Percentiles rank a stretch among this genome's conserved stretches.
Conservation (phyloP, 1,140 invertebrate genomes). For the Psilanteris sp. region DNA sequence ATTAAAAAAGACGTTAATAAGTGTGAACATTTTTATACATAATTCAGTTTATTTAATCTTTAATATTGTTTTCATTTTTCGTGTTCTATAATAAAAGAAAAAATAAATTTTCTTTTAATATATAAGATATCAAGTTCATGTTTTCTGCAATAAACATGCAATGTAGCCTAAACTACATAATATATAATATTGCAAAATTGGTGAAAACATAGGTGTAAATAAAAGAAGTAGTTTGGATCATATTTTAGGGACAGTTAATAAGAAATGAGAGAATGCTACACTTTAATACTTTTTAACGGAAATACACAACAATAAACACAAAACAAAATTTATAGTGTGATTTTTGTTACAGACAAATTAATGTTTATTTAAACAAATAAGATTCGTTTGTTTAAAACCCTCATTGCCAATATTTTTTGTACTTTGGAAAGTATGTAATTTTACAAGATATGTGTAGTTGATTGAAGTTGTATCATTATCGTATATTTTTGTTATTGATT, state of each 20-base stretch:
- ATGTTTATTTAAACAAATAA: constrained; percentile 42
- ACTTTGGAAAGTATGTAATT: constrained; percentile 52
- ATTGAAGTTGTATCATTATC: constrained; percentile 63
- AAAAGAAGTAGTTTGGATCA: constrained; percentile 62
- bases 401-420: constrained; percentile 61
- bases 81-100: constrained; percentile 12
- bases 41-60: neutral
- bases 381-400: constrained; percentile 48
- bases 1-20: constrained; percentile 14
- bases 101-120: constrained; percentile 13
- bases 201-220: constrained; percentile 64
- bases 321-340: constrained; percentile 53
- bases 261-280: constrained; percentile 56
- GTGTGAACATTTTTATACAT: constrained; percentile 24
- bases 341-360: constrained; percentile 53
- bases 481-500: constrained; percentile 66
- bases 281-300: constrained; percentile 63
- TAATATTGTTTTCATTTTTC: constrained; percentile 23
- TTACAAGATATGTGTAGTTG: constrained; percentile 53
- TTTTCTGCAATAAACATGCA: constrained; percentile 53
- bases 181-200: constrained; percentile 60
- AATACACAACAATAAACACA: constrained; percentile 46
- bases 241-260: constrained; percentile 62
- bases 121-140: constrained; percentile 57
- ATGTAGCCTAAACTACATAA: constrained; percentile 59